Base-by-base conservation (phyloP, 2,113 vertebrate genomes). In the Mirza zaza region DNA sequence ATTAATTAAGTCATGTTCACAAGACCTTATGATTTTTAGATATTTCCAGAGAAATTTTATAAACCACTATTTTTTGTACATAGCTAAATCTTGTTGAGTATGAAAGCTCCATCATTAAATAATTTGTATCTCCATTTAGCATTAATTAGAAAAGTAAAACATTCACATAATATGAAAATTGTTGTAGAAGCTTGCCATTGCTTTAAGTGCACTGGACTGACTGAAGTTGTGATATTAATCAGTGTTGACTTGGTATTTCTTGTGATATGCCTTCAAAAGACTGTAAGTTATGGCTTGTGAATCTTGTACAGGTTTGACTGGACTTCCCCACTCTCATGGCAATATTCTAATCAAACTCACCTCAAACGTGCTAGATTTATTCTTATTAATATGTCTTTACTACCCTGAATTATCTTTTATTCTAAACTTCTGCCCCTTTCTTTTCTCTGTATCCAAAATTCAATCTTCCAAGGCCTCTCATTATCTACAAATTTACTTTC, bases 1-100 rank as follows among this genome's bases (percentile, higher is more conserved):
- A 61, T 50, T 59, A 50, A 84, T 93, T 84, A 90, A 92, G 3
- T 96, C 29, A 23, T 67, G 27, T 36, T 94, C 20, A 86, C 8
- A 39, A 71, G 18, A 87, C 3, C 4, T 42, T 73, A 25, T 32
- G 21, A 59, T 92, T 95, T 92, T 89, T 42, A 83, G 23, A 23
- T 57, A 63, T 52, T 65, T 29, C 18, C 50, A 87, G 87, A 36
- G 3, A 34, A 59, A 48, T 67, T 45, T 87, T 71, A 45, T 65
- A 73, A 87, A 48, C 39, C 67, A 8, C 50, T 65, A 90, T 77
- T 94, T 70, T 70, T 76, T 93, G 15, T 48, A 36, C 6, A 84
- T 36, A 87, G 50, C 29, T 57, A 87, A 70, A 34, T 73, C 11
- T 91, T 80, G 0, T 48, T 57, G 39, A 59, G 1, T 45, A 18